Base-by-base conservation (phyloP, 2,888 invertebrate genomes). In the Eilema sororculum region DNA sequence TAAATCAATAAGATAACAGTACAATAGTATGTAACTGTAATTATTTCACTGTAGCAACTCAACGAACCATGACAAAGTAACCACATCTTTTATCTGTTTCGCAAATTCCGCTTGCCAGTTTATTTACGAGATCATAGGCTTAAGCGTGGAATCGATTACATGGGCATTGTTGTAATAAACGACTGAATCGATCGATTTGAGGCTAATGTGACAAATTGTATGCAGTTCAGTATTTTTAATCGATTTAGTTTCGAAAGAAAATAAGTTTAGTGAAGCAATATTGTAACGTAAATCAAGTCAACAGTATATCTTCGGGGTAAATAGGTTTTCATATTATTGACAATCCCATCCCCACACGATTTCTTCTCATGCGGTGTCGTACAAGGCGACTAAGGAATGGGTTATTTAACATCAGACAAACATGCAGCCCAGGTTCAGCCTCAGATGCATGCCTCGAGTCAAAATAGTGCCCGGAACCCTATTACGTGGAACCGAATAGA, bases 61-160 rank as follows among this genome's bases (percentile, higher is more conserved):
- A 58, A 58, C 58, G 63, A 71, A 62, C 65, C 71, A 52, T 69
- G 22, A 25, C 66, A 64, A 75, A 70, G 75, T 71, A 71, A 78
- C 67, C 73, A 75, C 66, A 64, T 66, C 65, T 68, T 25, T 63
- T 80, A 67, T 22, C 24, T 30, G 65, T 79, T 76, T 76, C 69
- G 67, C 33, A 74, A 80, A 72, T 20, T 24, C 41, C 37, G 62
- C 63, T 61, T 66, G 59, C 60, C 61, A 30, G 61, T 69, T 78
- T 62, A 37, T 52, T 52, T 52, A 52, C 52, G 52, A 80, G 71
- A 72, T 71, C 61, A 24, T 46, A 63, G 59, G 68, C 73, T 77
- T 79, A 66, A 61, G 61, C 65, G 25, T 22, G 58, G 74, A 76
- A 65, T 71, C 69, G 66, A 76, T 80, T 79, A 62, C 63, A 65